Base-by-base conservation (phyloP, 2,113 vertebrate genomes). In the Anolis carolinensis region DNA sequence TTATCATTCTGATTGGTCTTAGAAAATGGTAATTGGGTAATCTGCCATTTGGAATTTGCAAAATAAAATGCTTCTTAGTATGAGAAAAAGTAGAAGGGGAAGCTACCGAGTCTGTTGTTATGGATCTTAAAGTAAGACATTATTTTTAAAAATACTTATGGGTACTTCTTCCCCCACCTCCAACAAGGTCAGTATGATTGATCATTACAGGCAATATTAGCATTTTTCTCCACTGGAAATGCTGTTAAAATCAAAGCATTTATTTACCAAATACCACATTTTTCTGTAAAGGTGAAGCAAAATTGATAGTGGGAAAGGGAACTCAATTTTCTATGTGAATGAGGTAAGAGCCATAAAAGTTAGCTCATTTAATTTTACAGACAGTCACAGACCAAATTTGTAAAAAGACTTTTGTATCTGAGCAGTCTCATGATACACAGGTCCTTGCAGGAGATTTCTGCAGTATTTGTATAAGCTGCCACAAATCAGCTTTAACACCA, bases 1-100 rank as follows among this genome's bases (percentile, higher is more conserved):
- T 95, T 93, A 84, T 94, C 92, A 94, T 94, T 94, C 93, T 93
- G 74, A 90, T 91, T 48, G 77, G 39, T 84, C 72, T 86, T 91
- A 89, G 92, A 91, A 92, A 55, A 3, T 77, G 85, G 55, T 84
- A 44, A 81, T 90, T 84, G 89, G 68, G 11, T 67, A 91, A 1
- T 1, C 39, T 88, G 79, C 78, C 77, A 9, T 62, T 76, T 79
- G 25, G 36, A 89, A 85, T 80, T 39, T 73, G 75, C 7, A 11
- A 67, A 72, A 77, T 72, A 85, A 72, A 23, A 79, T 68, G 0
- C 67, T 25, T 87, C 6, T 55, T 79, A 88, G 0, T 50, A 62
- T 16, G 6, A 67, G 86, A 0, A 0, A 10, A 71, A 27, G 1
- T 86, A 25, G 11, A 10, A 87, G 34, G 74, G 20, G 81, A 88